A percentile compares a stretch with the other conserved stretches of the same genome.
Conservation (phyloP, 2,888 invertebrate genomes). For the Drosophila mimica region DNA sequence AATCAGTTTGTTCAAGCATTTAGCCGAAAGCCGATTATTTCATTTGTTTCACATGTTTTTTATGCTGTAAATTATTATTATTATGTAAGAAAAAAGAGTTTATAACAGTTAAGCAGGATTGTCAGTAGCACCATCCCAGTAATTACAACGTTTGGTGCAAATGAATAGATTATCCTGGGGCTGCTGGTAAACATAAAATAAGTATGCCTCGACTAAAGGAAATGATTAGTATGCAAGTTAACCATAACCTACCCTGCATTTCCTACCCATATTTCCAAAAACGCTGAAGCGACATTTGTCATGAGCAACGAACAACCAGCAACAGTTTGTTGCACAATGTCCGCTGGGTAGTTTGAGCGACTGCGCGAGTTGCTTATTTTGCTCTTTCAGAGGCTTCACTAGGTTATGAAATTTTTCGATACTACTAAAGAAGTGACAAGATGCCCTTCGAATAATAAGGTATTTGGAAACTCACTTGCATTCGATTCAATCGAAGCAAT, state of each 20-base stretch:
- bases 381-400: no score
- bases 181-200: background rate
- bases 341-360: no score
- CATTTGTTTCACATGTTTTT: constrained; percentile 24
- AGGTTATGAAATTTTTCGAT: no score
- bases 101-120: background rate
- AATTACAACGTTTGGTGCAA: constrained; percentile 28
- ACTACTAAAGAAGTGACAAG: background rate
- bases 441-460: background rate
- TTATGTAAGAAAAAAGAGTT: constrained; percentile 3
- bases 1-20: background rate
- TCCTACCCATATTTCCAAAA: no score
- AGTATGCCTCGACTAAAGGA: no score
- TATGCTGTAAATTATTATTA: constrained; percentile 20
- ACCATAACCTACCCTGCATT: no score
- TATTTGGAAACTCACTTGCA: background rate
- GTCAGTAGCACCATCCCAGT: constrained; percentile 26
- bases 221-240: no score
- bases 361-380: no score
- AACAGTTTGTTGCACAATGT: constrained; percentile 18
- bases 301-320: no score
- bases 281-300: no score
- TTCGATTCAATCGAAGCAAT: background rate
- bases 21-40: constrained; percentile 22
- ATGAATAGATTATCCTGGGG: background rate